These are phyloP conservation scores for Dichetophora obliterata DNA, from an alignment of 2,888 invertebrate genomes.

Conservation along the genomic window DNA sequence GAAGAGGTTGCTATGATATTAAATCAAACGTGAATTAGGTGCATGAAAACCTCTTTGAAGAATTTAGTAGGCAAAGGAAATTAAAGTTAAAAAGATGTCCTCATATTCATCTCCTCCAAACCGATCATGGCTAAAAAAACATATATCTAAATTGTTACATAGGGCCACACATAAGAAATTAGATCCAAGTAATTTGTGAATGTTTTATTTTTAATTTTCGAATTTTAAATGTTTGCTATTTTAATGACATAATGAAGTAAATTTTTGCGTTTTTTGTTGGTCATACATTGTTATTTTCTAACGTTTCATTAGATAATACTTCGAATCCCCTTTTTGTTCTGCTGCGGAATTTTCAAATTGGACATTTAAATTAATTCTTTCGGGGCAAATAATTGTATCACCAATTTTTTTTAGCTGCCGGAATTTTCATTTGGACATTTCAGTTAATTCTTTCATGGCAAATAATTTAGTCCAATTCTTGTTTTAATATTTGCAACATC, in stretches of 20 bases:
- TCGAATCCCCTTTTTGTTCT: no score
- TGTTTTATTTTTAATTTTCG: conserved; percentile 47
- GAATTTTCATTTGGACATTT: no score
- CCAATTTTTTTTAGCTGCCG: not conserved
- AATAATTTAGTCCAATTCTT: not conserved
- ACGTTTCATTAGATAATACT: no score
- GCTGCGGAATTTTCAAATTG: no score
- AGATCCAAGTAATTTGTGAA: conserved; percentile 39
- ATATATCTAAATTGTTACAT: conserved; percentile 1
- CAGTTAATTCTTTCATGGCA: no score
- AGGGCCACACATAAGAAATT: not conserved
- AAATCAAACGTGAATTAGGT: not conserved
- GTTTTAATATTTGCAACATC: not conserved
- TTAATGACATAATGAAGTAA: no score
- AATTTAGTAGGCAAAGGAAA: not conserved
- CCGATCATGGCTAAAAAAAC: conserved; percentile 31
- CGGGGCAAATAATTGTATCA: not conserved
- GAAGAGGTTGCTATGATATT: conserved; percentile 14
- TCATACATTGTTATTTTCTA: no score
- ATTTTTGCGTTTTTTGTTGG: no score
- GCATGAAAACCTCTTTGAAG: not conserved
- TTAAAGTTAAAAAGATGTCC: conserved; percentile 16
- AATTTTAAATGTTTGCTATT: no score
- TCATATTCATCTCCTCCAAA: not conserved
- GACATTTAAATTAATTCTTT: no score